These are phyloP conservation scores for Sylvia borin DNA, from an alignment of 2,797 vertebrate genomes.

Conservation along the genomic window DNA sequence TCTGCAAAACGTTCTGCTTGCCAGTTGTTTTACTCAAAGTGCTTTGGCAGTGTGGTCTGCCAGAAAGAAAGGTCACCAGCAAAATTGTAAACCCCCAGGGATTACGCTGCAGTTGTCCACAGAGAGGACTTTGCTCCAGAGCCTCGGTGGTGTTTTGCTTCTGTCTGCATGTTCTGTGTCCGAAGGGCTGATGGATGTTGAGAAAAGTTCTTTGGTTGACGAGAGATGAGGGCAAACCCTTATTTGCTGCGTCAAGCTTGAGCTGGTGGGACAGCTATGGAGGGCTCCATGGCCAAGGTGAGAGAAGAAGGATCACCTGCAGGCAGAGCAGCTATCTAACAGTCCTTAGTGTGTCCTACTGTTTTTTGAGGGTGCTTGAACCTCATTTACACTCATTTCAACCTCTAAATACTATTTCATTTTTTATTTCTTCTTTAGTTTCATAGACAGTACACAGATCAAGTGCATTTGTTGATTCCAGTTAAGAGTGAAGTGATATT, in stretches of 20 bases:
- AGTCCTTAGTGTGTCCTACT: background rate
- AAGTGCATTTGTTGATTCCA: background rate
- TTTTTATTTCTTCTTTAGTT: background rate
- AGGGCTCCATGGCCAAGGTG: background rate
- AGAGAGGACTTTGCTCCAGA: background rate
- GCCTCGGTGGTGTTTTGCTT: background rate
- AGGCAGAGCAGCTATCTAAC: background rate
- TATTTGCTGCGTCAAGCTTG: background rate
- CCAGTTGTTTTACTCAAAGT: conserved; percentile 46
- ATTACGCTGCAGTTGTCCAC: conserved; percentile 26
- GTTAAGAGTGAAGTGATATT: background rate
- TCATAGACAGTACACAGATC: background rate
- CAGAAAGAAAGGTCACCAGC: conserved; percentile 46
- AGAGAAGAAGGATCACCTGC: background rate
- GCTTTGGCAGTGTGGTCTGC: background rate
- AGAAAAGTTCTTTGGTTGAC: background rate
- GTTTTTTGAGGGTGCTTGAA: background rate
- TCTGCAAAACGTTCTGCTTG: background rate
- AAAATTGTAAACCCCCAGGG: background rate
- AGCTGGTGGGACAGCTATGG: background rate
- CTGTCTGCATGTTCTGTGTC: background rate
- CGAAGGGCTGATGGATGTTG: background rate
- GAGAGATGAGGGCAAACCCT: background rate
- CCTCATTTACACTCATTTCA: background rate
- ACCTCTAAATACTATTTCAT: background rate